A percentile compares a stretch with the other conserved stretches of the same genome.
These are phyloP conservation scores for Aurelia coerulea DNA, from an alignment of 30 jellyfish, hydroid and myxozoan species.

Conservation along the genomic window DNA sequence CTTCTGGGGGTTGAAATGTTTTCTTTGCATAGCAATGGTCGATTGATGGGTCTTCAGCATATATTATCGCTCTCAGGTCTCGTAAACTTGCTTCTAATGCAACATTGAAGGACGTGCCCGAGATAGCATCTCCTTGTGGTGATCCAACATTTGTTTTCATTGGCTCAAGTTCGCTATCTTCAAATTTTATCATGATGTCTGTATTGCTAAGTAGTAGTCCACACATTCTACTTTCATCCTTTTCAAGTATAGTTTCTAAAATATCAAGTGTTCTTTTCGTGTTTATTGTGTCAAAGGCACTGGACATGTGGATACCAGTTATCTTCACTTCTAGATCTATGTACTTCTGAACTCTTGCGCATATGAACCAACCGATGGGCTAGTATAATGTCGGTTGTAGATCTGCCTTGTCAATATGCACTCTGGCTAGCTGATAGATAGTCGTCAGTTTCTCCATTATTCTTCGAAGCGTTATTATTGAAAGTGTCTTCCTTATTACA, in stretches of 20 bases:
- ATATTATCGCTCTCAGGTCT: no score
- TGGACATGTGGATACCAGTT: background rate
- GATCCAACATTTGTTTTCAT: conserved; percentile 10
- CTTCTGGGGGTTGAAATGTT: no score
- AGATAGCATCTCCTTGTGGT: conserved; percentile 33
- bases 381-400: conserved; percentile 29
- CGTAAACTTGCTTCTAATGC: no score
- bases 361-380: conserved; percentile 8
- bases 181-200: background rate
- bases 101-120: conserved; percentile 6
- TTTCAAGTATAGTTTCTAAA: background rate
- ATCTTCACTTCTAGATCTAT: background rate
- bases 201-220: background rate
- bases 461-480: no score
- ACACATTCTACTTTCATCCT: background rate
- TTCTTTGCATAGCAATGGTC: no score
- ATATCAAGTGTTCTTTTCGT: background rate
- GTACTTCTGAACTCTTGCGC: conserved; percentile 9
- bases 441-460: background rate
- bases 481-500: no score
- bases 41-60: no score
- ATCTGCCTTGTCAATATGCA: background rate
- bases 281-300: conserved; percentile 1
- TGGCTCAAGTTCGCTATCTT: background rate
- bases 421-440: conserved; percentile 17